A percentile compares a stretch with the other conserved stretches of the same genome.
Evolutionary conservation across 2,888 invertebrate species (phyloP).

Genomic region (Chloroclystis v-ata): DNA sequence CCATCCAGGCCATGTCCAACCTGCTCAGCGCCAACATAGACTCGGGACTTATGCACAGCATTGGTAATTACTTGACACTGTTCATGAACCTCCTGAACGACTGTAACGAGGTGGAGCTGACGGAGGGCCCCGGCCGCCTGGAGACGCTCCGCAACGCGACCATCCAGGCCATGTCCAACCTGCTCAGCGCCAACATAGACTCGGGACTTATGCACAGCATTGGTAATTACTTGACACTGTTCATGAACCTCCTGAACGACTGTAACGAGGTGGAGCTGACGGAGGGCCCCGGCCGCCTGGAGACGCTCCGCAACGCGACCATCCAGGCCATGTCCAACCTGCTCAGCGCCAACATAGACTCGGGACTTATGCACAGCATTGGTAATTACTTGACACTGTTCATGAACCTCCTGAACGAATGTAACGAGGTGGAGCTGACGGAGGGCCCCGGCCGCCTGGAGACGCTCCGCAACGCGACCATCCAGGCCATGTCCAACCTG

Average conservation of each 20-base stretch:
- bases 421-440: conserved; percentile 90
- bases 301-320: conserved; percentile 93
- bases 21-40: conserved; percentile 98
- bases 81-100: conserved; percentile 99
- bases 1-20: conserved; percentile 99
- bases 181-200: conserved; percentile 98
- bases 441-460: conserved; percentile 86
- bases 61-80: conserved; percentile 94
- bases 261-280: conserved; percentile 92
- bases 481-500: conserved; percentile 98
- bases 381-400: too few relatives aligned
- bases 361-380: conserved; percentile 98
- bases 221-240: conserved; percentile 94
- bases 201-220: conserved; percentile 99
- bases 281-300: conserved; percentile 85
- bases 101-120: conserved; percentile 91
- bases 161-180: conserved; percentile 98
- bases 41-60: conserved; percentile 98
- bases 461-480: conserved; percentile 93
- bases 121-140: conserved; percentile 85
- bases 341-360: conserved; percentile 97
- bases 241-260: conserved; percentile 98
- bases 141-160: conserved; percentile 94
- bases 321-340: conserved; percentile 99
- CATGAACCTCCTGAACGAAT: conserved; percentile 98